Evolutionary conservation across 2,797 vertebrate species (phyloP), one percentile per base, ranked within the genome.

Genomic region (Coracias cyanogaster): DNA sequence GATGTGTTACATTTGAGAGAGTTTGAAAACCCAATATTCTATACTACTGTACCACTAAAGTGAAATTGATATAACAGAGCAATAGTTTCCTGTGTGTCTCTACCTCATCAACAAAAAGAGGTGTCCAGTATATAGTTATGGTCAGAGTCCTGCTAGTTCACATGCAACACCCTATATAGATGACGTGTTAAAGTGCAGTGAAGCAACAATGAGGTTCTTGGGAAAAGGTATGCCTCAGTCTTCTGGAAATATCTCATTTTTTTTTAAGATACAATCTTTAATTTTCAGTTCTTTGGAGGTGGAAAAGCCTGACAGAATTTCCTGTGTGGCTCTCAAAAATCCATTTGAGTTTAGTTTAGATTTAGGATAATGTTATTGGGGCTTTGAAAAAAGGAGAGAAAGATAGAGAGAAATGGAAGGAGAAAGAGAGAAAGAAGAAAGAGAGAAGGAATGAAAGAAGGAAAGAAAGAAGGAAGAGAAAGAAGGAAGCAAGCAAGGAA

Each of bases 401-500:
- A 43, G 41, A 66, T 46, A 17, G 5, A 24, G 26, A 48, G 21
- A 7, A 54, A 54, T 4, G 51, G 28, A 33, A 22, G 28, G 26
- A 12, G 15, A 37, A 25, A 15, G 43, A 9, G 12, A 5, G 45
- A 5, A 22, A 26, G 21, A 18, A 11, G 15, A 25, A 5, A 7
- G 13, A 24, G 3, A n/a, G 29, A 4, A 18, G 18, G 37, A 5
- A 26, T 17, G 10, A 3, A 12, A 33, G 37, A 4, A 9, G 9
- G 14, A 3, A 4, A n/a, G n/a, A n/a, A 33, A 6, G 4, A 31
- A 7, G 5, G 17, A 4, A 18, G 9, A n/a, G 9, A 8, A 46
- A 26, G 10, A 3, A 12, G 25, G 37, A 4, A 9, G 9, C 9
- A 3, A 4, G 12, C 37, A 37, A 33, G 5, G 3, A 31, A 7